Conservation (phyloP, 2,113 vertebrate species). For the Marmota flaviventris region DNA sequence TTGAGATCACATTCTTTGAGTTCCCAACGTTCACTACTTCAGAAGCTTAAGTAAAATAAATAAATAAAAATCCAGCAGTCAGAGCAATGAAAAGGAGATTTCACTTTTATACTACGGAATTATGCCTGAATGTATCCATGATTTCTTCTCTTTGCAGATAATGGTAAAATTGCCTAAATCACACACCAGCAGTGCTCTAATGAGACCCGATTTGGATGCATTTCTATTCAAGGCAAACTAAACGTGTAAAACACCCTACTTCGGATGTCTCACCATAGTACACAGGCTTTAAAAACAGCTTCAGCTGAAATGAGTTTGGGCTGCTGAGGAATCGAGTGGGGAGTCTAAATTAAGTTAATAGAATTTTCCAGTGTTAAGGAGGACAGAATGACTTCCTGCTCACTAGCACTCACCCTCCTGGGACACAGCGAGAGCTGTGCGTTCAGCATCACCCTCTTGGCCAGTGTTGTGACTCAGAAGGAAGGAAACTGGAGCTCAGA, state of each 20-base stretch:
- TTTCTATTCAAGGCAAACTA: constrained; percentile 73
- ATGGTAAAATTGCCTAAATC: constrained; percentile 76
- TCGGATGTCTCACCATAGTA: constrained; percentile 22
- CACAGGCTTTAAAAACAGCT: constrained; percentile 25
- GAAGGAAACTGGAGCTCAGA: background rate
- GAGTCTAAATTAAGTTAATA: background rate
- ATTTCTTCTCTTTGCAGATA: constrained; percentile 76
- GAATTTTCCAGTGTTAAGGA: constrained; percentile 39
- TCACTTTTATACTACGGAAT: constrained; percentile 58
- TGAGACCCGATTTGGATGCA: constrained; percentile 70
- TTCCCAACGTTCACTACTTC: background rate
- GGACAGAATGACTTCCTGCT: constrained; percentile 43
- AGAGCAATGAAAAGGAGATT: constrained; percentile 40
- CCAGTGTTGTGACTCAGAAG: background rate
- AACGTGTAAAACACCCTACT: constrained; percentile 54
- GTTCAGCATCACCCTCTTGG: background rate
- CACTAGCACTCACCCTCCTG: background rate
- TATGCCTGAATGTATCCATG: constrained; percentile 65
- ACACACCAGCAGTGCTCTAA: constrained; percentile 53
- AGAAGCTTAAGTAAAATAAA: constrained; percentile 54
- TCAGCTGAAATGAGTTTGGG: constrained; percentile 3
- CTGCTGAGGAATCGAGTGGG: background rate
- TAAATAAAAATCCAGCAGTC: constrained; percentile 38
- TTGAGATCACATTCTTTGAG: background rate
- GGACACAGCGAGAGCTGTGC: background rate